Conservation (phyloP, 1,140 invertebrate species). For the Panagrolaimus sp. region DNA sequence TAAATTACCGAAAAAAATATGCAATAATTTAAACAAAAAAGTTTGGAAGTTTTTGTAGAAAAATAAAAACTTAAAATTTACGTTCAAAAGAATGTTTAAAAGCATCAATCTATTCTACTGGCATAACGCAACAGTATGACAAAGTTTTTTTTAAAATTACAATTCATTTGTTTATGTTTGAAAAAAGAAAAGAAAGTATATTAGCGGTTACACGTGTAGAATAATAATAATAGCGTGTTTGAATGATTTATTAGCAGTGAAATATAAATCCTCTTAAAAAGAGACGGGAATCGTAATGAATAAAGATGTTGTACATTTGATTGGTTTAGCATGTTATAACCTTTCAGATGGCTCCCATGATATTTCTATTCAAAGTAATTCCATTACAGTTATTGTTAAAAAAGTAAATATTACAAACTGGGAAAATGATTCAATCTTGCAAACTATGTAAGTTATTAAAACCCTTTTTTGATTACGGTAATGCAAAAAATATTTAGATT, state of each 20-base stretch:
- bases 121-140: background rate
- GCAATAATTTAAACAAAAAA: too few species aligned
- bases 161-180: too few species aligned
- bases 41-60: too few species aligned
- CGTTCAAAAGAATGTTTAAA: background rate
- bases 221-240: constrained; percentile 15
- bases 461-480: too few species aligned
- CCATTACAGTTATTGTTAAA: background rate
- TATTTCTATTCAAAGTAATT: background rate
- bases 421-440: background rate
- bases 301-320: background rate
- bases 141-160: too few species aligned
- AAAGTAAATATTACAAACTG: background rate
- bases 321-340: background rate
- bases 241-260: too few species aligned
- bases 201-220: constrained; percentile 2
- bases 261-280: background rate
- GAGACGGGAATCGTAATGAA: constrained; percentile 2
- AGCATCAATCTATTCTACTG: too few species aligned
- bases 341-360: background rate
- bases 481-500: too few species aligned
- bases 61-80: background rate
- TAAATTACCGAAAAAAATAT: too few species aligned
- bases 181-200: background rate
- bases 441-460: too few species aligned